Evolutionary conservation across 2,888 invertebrate species (phyloP).

Genomic region (Abrostola tripartita): DNA sequence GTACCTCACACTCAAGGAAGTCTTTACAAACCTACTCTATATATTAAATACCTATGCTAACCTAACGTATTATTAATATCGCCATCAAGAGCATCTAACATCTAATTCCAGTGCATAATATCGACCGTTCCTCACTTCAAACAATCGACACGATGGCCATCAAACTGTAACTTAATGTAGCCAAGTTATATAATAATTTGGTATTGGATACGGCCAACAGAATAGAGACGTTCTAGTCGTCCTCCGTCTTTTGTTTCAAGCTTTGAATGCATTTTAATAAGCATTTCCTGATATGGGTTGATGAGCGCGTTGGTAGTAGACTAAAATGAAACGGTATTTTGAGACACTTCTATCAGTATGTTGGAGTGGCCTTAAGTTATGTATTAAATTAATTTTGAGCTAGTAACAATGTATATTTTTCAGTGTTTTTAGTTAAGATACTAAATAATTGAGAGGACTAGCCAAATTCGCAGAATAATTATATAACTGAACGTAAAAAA

Average conservation of each 20-base stretch:
- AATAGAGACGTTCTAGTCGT: conserved; percentile 39
- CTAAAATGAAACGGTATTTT: conserved; percentile 17
- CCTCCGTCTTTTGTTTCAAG: conserved; percentile 39
- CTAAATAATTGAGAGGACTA: too few relatives aligned
- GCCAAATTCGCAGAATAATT: too few relatives aligned
- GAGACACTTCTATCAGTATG: neutral
- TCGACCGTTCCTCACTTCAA: conserved; percentile 8
- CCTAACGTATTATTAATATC: conserved; percentile 8
- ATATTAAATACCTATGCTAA: neutral
- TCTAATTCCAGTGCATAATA: conserved; percentile 13
- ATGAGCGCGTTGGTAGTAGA: conserved; percentile 12
- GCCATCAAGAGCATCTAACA: conserved; percentile 1
- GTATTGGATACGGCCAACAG: conserved; percentile 7
- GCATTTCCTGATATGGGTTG: conserved; percentile 32
- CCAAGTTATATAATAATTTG: conserved; percentile 17
- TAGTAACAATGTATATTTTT: neutral
- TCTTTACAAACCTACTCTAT: neutral
- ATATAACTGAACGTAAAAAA: too few relatives aligned
- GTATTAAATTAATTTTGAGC: neutral
- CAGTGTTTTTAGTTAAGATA: too few relatives aligned
- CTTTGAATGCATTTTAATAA: conserved; percentile 46
- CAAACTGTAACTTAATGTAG: conserved; percentile 9
- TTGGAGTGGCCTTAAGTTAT: too few relatives aligned
- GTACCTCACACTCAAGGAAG: too few relatives aligned
- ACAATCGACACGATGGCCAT: conserved; percentile 30